Evolutionary conservation across 30 jellyfish, hydroid and myxozoan genomes (phyloP).

Genomic region (Nemopilema nomurai): DNA sequence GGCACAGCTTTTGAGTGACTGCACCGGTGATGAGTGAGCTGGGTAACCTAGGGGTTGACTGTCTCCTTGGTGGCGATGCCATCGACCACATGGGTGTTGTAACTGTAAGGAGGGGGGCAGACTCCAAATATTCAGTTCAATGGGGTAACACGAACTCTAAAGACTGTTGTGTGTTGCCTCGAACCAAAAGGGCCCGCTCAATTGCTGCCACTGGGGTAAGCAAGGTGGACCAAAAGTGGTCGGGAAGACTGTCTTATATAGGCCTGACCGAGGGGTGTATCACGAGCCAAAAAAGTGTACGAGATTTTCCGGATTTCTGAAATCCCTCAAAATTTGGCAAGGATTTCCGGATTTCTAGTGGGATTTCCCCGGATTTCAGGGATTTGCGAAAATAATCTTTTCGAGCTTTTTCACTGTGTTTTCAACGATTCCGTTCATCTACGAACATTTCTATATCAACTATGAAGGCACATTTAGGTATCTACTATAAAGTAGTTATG

Average conservation of each 20-base stretch:
- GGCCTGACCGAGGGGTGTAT: slow-evolving; percentile 7
- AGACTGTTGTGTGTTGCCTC: slow-evolving; percentile 4
- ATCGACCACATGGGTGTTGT: no score
- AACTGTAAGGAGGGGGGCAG: no score
- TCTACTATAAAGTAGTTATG: not conserved
- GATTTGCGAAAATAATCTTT: slow-evolving; percentile 9
- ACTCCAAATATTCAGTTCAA: no score
- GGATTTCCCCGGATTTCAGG: slow-evolving; percentile 22
- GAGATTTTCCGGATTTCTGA: not conserved
- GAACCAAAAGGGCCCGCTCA: not conserved
- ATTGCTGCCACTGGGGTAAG: slow-evolving; percentile 10
- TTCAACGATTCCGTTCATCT: not conserved
- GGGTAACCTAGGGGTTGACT: not conserved
- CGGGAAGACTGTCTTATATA: not conserved
- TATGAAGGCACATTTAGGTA: not conserved
- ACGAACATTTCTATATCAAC: not conserved
- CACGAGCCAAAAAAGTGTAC: not conserved
- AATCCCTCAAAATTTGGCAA: slow-evolving; percentile 15
- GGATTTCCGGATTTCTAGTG: slow-evolving; percentile 5
- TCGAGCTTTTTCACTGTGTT: not conserved
- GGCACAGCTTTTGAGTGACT: not conserved
- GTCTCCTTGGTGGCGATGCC: no score
- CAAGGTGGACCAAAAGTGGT: slow-evolving; percentile 8
- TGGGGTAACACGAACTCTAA: not conserved
- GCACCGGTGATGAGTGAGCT: not conserved